These are phyloP conservation scores for Synergus gifuensis DNA, from an alignment of 2,888 invertebrate species.

Conservation along the genomic window DNA sequence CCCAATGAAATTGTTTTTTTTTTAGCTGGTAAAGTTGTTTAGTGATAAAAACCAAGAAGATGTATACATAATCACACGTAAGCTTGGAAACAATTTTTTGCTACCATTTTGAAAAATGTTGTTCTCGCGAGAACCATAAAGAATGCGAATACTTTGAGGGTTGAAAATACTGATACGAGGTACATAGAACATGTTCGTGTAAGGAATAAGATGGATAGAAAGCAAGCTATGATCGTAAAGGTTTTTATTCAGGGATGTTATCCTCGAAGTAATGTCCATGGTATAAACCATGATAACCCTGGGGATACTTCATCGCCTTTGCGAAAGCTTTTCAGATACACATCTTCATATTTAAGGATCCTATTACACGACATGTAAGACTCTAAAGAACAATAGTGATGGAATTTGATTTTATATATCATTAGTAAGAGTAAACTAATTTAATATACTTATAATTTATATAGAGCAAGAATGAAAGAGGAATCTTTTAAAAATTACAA, in stretches of 20 bases:
- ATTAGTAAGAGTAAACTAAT: too few species aligned
- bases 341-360: neutral
- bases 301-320: slow-evolving; percentile 9
- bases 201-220: slow-evolving; percentile 28
- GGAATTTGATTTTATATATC: neutral
- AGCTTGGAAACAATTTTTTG: slow-evolving; percentile 10
- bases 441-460: too few species aligned
- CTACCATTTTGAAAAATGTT: slow-evolving; percentile 3
- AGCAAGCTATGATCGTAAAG: slow-evolving; percentile 23
- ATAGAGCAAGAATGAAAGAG: too few species aligned
- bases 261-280: slow-evolving; percentile 29
- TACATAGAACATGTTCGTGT: neutral
- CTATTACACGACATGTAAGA: neutral
- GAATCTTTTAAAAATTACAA: too few species aligned
- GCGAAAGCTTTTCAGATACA: neutral
- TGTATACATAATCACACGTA: neutral
- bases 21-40: too few species aligned
- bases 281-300: slow-evolving; percentile 12
- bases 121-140: slow-evolving; percentile 34
- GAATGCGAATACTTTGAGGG: slow-evolving; percentile 19
- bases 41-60: too few species aligned
- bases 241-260: slow-evolving; percentile 21
- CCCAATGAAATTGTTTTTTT: too few species aligned
- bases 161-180: slow-evolving; percentile 18
- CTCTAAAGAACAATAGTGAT: neutral